Percentiles rank a stretch among this genome's conserved stretches.
Evolutionary conservation across 2,113 vertebrate species (phyloP).

Genomic region (Ammodytes dubius): DNA sequence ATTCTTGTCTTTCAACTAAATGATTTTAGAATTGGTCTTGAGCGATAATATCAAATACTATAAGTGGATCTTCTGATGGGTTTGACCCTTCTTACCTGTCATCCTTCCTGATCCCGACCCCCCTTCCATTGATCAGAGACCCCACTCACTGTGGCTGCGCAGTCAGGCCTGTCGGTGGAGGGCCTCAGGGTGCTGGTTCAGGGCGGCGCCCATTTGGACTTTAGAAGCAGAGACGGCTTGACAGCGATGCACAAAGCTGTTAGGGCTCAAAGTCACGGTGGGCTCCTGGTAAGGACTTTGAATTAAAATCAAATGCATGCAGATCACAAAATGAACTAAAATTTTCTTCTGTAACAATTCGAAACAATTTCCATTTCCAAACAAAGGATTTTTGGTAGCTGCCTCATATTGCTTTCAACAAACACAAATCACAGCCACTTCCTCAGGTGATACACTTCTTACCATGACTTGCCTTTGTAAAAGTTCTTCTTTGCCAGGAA

Average conservation of each 20-base stretch:
- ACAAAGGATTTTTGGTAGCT: not conserved
- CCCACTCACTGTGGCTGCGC: slow-evolving; percentile 88
- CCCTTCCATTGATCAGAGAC: slow-evolving; percentile 83
- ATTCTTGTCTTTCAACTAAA: not conserved
- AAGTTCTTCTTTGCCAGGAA: not conserved
- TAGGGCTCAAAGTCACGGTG: slow-evolving; percentile 88
- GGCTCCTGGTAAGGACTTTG: slow-evolving; percentile 85
- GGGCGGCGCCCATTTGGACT: slow-evolving; percentile 93
- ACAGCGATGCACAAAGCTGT: slow-evolving; percentile 92
- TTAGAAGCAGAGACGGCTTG: slow-evolving; percentile 90
- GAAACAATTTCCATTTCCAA: not conserved
- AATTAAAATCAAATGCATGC: not conserved
- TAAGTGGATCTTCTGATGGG: not conserved
- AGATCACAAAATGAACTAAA: not conserved
- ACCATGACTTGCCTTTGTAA: not conserved
- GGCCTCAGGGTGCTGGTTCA: slow-evolving; percentile 89
- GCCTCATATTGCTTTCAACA: not conserved
- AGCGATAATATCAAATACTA: not conserved
- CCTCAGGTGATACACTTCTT: not conserved
- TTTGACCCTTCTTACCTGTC: not conserved
- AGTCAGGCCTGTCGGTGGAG: slow-evolving; percentile 85
- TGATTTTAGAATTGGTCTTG: not conserved
- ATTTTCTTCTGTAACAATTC: not conserved
- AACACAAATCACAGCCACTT: not conserved
- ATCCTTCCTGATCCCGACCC: not conserved